phyloP scores from a whole-genome alignment of 2,797 vertebrate species.

The Sylvilagus floridanus region DNA sequence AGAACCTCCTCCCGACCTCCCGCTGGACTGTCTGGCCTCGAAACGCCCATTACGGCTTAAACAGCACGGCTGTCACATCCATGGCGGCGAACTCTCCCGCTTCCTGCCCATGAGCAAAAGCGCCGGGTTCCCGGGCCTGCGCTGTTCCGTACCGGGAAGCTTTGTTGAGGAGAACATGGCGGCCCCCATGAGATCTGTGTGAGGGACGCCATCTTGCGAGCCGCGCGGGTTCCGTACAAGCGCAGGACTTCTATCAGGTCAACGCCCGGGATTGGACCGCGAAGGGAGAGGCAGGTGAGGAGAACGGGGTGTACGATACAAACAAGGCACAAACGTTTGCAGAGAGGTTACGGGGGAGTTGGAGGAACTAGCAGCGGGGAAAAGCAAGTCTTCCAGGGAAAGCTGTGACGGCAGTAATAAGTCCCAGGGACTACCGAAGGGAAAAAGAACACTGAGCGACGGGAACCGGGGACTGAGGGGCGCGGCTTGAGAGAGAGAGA shows the following conservation, averaged over 20 bases:
- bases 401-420: not conserved
- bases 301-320: not conserved
- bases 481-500: not conserved
- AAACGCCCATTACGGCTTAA: not conserved
- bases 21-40: not conserved
- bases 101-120: not conserved
- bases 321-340: not conserved
- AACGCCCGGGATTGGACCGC: rapidly evolving
- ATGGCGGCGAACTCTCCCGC: not conserved
- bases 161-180: constrained; percentile 72
- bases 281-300: not conserved
- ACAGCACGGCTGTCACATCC: not conserved
- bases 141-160: not conserved
- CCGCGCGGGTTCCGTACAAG: not conserved
- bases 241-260: rapidly evolving
- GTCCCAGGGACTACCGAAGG: not conserved
- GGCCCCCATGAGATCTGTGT: rapidly evolving
- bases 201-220: not conserved
- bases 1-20: not conserved
- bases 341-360: not conserved
- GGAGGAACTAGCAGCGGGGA: not conserved
- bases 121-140: not conserved
- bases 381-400: not conserved
- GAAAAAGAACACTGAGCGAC: not conserved
- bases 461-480: not conserved